Evolutionary conservation across 2,888 invertebrate genomes (phyloP), one percentile per base, ranked within the genome.

Genomic region (Rotaria socialis): DNA sequence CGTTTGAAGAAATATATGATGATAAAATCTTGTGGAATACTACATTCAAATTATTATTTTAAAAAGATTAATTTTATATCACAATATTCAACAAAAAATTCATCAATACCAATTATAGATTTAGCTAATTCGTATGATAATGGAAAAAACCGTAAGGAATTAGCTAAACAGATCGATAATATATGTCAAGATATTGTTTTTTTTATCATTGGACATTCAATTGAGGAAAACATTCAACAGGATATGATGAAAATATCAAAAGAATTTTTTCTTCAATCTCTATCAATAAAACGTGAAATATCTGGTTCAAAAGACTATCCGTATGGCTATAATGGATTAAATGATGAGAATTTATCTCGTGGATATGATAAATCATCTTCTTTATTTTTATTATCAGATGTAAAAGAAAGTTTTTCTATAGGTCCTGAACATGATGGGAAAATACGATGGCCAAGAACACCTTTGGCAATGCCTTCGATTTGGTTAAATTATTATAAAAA

Each of bases 351-450:
- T 74, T 35, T 41, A 74, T 74, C 74, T 19, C 74, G 22, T 41
- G 74, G 74, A 35, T 41, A 74, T 35, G 35, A 41, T 5, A 41
- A 74, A 35, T 74, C 74, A 74, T 52, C 74, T 24, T 10, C 74
- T 41, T 35, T 41, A 35, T 24, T 0, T 41, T 74, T 41, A 74
- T 41, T 74, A 74, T 5, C 74, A 0, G 74, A 74, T 74, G 1
- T 74, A 11, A 74, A 74, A 74, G 74, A 74, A 74, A 74, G 74
- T 74, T 74, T 74, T 74, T 74, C 74, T 0, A 74, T 74, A 41
- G 74, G 74, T 41, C 74, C 74, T 1, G 27, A 74, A 41, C 27
- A 74, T 74, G 74, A 41, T 16, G 6, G 5, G 19, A 4, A 14
- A 41, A 74, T 74, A 35, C 74, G 74, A 41, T 74, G 74, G 74